phyloP scores from a whole-genome alignment of 2,888 invertebrate species.

The Epirrhoe alternata region DNA sequence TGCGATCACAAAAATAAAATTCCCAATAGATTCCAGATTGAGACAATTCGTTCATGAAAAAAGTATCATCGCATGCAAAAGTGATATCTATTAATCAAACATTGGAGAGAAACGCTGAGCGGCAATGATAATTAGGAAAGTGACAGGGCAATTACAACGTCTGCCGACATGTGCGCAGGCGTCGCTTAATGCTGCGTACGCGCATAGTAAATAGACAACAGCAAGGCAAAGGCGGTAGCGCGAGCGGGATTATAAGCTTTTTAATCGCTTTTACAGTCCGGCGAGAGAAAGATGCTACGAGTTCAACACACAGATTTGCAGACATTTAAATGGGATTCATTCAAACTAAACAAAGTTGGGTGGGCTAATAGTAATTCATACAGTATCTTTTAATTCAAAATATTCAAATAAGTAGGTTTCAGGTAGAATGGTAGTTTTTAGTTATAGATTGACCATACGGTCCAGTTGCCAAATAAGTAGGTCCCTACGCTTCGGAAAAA shows the following conservation, averaged over 20 bases:
- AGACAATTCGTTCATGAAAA: conserved; percentile 11
- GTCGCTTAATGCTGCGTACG: conserved; percentile 52
- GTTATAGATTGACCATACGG: too few species aligned
- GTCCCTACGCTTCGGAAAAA: too few species aligned
- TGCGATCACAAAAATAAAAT: neutral
- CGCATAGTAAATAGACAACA: conserved; percentile 50
- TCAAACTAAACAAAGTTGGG: too few species aligned
- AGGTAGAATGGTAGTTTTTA: too few species aligned
- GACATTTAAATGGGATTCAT: too few species aligned
- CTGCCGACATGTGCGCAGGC: conserved; percentile 58
- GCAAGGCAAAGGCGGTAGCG: conserved; percentile 36
- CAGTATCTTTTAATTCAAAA: too few species aligned
- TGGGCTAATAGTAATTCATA: too few species aligned
- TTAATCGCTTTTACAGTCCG: neutral
- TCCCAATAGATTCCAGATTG: neutral
- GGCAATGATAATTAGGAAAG: conserved; percentile 75
- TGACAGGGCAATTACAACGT: conserved; percentile 77
- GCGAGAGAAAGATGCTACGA: neutral
- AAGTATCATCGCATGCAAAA: conserved; percentile 55
- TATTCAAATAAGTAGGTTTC: too few species aligned
- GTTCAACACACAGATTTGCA: too few species aligned
- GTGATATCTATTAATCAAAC: conserved; percentile 66
- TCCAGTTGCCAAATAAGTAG: too few species aligned
- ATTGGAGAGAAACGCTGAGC: conserved; percentile 68
- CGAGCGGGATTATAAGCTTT: neutral